Evolutionary conservation across 2,113 vertebrate genomes (phyloP), one percentile per base, ranked within the genome.

Genomic region (Vidua macroura): DNA sequence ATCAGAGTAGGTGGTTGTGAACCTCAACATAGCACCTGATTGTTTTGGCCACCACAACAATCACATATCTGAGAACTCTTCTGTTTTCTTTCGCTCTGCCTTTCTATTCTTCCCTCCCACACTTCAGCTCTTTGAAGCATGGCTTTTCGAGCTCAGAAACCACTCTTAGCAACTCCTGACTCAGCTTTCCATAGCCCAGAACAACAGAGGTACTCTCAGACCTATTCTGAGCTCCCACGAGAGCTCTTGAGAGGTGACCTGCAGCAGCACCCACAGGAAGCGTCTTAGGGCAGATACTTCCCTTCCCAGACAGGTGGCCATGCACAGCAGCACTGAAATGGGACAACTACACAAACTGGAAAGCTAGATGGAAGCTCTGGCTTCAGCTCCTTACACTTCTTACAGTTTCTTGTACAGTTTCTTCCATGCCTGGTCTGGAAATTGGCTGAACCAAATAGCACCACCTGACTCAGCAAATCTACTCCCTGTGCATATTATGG

Each of bases 41-140:
- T 55, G 51, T 87, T 89, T 60, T 91, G 72, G 67, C 48, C 75
- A 79, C 63, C 67, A 74, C 89, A 92, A 82, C 87, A 83, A 91
- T 80, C 67, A 53, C 1, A 0, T 33, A 82, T 53, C 81, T 83
- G 84, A 92, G 70, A 95, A 68, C 11, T 72, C 37, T 63, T 95
- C 63, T 16, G 1, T 86, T 94, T 83, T 76, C 1, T 86, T 94
- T 90, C 83, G 25, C 48, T 85, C 49, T 70, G 8, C 76, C 52
- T 93, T 91, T 92, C 89, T 89, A 4, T 91, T 84, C 88, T 90
- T 37, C 31, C 84, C 74, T 93, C 90, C 94, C 76, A 92, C 64
- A 59, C 86, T 86, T 64, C 52, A 85, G 86, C 49, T 51, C 87
- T 86, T 35, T 74, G 81, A 92, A 89, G 70, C 89, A 56, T 23